A percentile compares a stretch with the other conserved stretches of the same genome.
phyloP scores from a whole-genome alignment of 2,113 vertebrate genomes.

The Delphinapterus leucas region DNA sequence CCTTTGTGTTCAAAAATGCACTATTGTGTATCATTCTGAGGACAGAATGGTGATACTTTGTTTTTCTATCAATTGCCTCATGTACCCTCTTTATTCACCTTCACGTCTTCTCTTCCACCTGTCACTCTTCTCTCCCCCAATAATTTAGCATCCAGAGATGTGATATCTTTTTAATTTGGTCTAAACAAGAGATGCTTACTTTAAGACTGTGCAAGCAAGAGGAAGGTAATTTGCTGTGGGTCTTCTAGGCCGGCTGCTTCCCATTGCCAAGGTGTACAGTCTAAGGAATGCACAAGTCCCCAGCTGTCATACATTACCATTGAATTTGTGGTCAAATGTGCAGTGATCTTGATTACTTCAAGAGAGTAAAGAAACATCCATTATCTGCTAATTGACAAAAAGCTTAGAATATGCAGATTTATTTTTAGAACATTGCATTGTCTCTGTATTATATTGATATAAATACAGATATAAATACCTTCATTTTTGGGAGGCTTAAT shows the following conservation, averaged over 20 bases:
- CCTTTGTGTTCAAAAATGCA: background rate
- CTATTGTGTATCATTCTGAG: background rate
- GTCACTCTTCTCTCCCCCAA: background rate
- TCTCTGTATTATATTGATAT: background rate
- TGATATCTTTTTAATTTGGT: background rate
- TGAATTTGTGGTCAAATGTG: background rate
- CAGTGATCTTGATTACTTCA: background rate
- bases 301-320: background rate
- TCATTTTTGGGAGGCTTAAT: background rate
- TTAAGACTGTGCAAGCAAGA: background rate
- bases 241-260: background rate
- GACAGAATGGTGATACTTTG: background rate
- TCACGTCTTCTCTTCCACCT: background rate
- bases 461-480: background rate
- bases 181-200: background rate
- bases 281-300: background rate
- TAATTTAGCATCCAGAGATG: background rate
- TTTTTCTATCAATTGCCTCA: background rate
- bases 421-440: background rate
- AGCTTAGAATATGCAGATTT: background rate
- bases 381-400: background rate
- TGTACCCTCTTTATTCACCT: background rate
- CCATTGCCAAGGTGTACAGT: background rate
- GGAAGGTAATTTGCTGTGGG: background rate
- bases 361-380: background rate